phyloP scores from a whole-genome alignment of 2,797 vertebrate species.

The Hipposideros larvatus region DNA sequence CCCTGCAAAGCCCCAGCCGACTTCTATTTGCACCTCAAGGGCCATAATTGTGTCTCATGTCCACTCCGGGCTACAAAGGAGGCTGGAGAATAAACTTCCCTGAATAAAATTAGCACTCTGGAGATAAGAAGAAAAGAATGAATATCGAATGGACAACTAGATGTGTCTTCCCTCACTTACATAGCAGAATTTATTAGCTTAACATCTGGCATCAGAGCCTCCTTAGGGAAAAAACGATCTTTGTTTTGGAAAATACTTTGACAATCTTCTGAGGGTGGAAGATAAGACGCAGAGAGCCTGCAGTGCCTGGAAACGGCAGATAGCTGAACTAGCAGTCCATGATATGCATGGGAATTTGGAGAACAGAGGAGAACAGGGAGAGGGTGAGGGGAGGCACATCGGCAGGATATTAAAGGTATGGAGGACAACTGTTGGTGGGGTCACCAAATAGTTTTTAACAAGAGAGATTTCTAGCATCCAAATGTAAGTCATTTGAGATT shows the following conservation, averaged over 20 bases:
- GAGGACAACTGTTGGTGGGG: neutral
- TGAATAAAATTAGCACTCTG: neutral
- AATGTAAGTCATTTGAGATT: neutral
- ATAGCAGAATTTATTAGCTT: neutral
- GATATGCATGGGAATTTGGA: neutral
- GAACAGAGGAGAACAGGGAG: neutral
- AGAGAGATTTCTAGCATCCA: neutral
- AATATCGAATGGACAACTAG: fast-evolving
- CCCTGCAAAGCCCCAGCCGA: fast-evolving
- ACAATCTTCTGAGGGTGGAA: slow-evolving; percentile 26
- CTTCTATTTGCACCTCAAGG: neutral
- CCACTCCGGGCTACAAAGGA: neutral
- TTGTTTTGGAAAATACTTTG: slow-evolving; percentile 67
- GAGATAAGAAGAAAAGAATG: neutral
- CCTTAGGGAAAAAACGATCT: slow-evolving; percentile 15
- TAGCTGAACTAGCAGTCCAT: neutral
- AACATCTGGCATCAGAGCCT: slow-evolving; percentile 2
- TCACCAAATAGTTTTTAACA: neutral
- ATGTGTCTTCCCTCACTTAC: neutral
- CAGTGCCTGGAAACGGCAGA: slow-evolving; percentile 29
- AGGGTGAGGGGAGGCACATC: fast-evolving
- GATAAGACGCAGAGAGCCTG: slow-evolving; percentile 51
- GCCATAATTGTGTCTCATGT: neutral
- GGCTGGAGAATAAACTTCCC: neutral
- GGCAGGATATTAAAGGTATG: neutral